phyloP scores from a whole-genome alignment of 2,888 invertebrate species.

The Leptarthrus brevirostris region DNA sequence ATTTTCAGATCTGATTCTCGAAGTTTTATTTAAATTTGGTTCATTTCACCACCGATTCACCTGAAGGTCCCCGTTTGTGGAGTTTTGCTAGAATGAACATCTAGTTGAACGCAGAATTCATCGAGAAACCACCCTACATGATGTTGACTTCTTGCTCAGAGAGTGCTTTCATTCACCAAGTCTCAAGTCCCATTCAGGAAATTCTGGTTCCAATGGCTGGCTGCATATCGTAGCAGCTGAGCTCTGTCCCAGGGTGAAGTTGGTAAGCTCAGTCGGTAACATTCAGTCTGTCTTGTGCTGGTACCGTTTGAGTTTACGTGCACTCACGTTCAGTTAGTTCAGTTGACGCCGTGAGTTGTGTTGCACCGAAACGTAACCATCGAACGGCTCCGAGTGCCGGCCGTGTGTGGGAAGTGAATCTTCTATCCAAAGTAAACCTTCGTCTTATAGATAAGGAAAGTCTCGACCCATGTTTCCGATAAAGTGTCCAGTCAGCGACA shows the following conservation, averaged over 20 bases:
- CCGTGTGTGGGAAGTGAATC: not conserved
- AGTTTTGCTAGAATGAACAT: no score
- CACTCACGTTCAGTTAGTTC: not conserved
- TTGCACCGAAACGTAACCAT: not conserved
- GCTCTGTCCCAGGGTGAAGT: no score
- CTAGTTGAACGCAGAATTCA: no score
- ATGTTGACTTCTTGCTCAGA: no score
- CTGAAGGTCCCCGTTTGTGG: no score
- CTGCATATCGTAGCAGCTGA: not conserved
- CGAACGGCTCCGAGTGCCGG: not conserved
- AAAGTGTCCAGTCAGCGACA: slow-evolving; percentile 1
- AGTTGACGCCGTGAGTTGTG: not conserved
- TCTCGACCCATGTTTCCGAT: not conserved
- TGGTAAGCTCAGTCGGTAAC: no score
- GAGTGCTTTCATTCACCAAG: not conserved
- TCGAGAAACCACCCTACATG: no score
- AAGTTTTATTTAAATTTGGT: no score
- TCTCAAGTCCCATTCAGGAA: slow-evolving; percentile 37
- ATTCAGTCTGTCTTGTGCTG: slow-evolving; percentile 9
- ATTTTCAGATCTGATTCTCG: no score
- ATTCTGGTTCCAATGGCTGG: slow-evolving; percentile 33
- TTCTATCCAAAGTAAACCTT: not conserved
- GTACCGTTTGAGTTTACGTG: not conserved
- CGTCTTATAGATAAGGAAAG: not conserved
- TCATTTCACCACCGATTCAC: no score